Conservation (phyloP, 1,140 invertebrate genomes). For the Bombus waltoni region DNA sequence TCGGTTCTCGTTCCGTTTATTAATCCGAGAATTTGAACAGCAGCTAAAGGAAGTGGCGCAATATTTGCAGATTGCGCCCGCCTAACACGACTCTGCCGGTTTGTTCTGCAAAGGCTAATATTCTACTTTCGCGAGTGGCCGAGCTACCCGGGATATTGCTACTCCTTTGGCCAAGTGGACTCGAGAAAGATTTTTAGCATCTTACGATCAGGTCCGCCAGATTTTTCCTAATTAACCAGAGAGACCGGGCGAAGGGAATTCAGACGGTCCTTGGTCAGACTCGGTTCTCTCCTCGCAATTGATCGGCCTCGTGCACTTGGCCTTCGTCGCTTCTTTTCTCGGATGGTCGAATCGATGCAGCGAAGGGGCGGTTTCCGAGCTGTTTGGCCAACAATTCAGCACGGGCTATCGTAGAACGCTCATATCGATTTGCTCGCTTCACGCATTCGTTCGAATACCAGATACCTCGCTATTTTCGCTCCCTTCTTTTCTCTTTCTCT, state of each 20-base stretch:
- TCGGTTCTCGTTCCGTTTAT: conserved; percentile 29
- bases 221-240: conserved; percentile 45
- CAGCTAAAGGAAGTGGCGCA: conserved; percentile 5
- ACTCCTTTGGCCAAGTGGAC: conserved; percentile 42
- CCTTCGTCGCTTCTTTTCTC: neutral
- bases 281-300: neutral
- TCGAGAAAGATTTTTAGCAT: conserved; percentile 24
- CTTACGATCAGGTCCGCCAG: neutral
- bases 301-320: neutral
- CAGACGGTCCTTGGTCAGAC: too few relatives aligned
- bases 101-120: conserved; percentile 48
- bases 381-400: neutral
- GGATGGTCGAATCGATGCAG: neutral
- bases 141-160: conserved; percentile 44
- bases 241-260: neutral
- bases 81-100: conserved; percentile 16
- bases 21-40: conserved; percentile 44
- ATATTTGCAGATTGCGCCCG: conserved; percentile 40
- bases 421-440: neutral
- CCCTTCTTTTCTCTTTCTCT: neutral
- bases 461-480: neutral
- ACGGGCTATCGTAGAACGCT: neutral
- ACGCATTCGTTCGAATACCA: neutral
- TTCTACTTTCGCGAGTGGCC: conserved; percentile 9
- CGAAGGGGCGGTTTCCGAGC: neutral